Conservation (phyloP, 2,113 vertebrate genomes). For the Periophthalmus modestus region DNA sequence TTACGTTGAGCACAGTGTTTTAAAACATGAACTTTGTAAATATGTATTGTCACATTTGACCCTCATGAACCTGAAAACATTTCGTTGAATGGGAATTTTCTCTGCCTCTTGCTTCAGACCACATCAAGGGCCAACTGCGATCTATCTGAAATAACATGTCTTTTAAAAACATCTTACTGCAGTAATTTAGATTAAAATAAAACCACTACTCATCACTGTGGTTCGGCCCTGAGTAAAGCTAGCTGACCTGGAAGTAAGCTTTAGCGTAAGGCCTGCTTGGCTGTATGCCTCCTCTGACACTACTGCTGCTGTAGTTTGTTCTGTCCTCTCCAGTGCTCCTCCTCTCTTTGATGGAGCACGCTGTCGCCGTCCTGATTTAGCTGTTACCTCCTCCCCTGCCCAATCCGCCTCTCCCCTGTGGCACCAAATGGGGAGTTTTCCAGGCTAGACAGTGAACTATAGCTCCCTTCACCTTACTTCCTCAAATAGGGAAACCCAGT, state of each 20-base stretch:
- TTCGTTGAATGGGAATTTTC: too few species aligned
- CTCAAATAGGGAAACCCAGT: constrained; percentile 54
- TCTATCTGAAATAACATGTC: not conserved
- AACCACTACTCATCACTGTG: constrained; percentile 15
- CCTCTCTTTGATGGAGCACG: constrained; percentile 9
- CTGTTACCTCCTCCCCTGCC: constrained; percentile 5
- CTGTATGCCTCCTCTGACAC: constrained; percentile 47
- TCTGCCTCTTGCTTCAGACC: too few species aligned
- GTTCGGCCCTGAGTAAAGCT: constrained; percentile 46
- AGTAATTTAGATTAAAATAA: constrained; percentile 22
- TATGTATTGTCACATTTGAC: too few species aligned
- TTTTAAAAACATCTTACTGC: not conserved
- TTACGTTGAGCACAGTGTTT: too few species aligned
- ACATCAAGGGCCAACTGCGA: not conserved
- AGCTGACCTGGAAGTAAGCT: constrained; percentile 78
- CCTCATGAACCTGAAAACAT: too few species aligned
- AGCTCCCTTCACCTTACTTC: constrained; percentile 44
- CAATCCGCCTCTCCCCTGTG: constrained; percentile 17
- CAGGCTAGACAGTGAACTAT: constrained; percentile 50
- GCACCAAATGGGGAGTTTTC: constrained; percentile 39
- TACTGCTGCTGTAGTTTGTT: constrained; percentile 18
- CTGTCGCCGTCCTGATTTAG: constrained; percentile 34
- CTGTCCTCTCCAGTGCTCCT: constrained; percentile 9
- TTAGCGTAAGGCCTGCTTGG: constrained; percentile 70
- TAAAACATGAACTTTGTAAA: too few species aligned